Base-by-base conservation (phyloP, 1,140 invertebrate genomes). In the Heterodera schachtii region DNA sequence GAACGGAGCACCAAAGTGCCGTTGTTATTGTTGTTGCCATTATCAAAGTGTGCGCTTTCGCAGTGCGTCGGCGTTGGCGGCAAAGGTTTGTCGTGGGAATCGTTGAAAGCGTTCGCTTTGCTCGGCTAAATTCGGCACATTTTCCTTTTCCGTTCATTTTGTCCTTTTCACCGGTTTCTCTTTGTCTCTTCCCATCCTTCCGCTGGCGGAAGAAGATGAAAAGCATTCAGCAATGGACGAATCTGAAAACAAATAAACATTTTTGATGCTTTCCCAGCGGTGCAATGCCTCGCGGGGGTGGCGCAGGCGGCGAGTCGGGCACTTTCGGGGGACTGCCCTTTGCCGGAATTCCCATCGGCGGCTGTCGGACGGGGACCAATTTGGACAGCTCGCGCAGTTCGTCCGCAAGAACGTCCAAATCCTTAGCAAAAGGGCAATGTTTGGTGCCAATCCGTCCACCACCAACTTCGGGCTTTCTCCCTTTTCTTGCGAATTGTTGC, bases 81-180 rank as follows among this genome's bases (percentile, higher is more conserved):
- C 85, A 97, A 92, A 78, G 95, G 95, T 82, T 95, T 93, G 90
- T 95, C 96, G 70, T 95, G 95, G 16, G 86, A 87, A 43, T 82
- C 87, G 64, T 86, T 84, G 52, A 78, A 57, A 19, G 76, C 75
- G 52, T 66, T 52, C 19, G 79, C 66, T 19, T 78, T 75, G n/a
- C 64, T 31, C 3, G 21, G 47, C 9, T 67, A 11, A 52, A 52
- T 52, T 52, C 49, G 49, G 49, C 11, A 52, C 49, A 31, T 31
- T 31, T 31, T 31, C 31, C 31, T 31, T 31, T 31, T 31, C 31
- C 31, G 0, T 31, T 31, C 31, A 0, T 1, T 31, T 31, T 31
- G 31, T 31, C 6, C 49, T 11, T 52, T 52, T 31, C 31, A 31
- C 31, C 49, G 49, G 49, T 31, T 31, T 31, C 49, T 52, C 49